Evolutionary conservation across 2,113 vertebrate species (phyloP), one percentile per base, ranked within the genome.

Genomic region (Sarotherodon lohbergeri): DNA sequence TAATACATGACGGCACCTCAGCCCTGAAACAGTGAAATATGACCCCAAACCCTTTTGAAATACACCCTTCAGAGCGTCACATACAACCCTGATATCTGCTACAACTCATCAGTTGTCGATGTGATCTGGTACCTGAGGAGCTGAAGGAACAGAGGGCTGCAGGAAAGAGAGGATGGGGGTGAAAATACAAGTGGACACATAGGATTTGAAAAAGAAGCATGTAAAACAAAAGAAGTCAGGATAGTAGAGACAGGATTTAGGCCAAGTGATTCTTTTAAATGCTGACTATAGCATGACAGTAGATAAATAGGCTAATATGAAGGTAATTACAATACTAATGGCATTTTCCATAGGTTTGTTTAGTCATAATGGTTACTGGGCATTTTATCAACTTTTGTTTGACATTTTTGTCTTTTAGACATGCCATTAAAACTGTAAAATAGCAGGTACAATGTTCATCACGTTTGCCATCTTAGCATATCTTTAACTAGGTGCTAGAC

Each of bases 21-120:
- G 91, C 94, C 95, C 97, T 96, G 97, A 97, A 97, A 96, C 96
- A 83, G 96, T 98, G 97, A 98, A 98, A 97, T 98, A 97, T 97
- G 97, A 98, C 97, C 97, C 94, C 94, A 94, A 94, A 96, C 96
- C 66, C 85, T 54, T 86, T 85, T 90, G 80, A 94, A 97, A 97
- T 97, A 97, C 96, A 94, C 93, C 95, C 87, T 88, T 95, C 95
- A 93, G 97, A 96, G 95, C 95, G 91, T 96, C 96, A 92, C 96
- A 95, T 92, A 95, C 96, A 95, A 95, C 95, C 94, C 91, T 93
- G 96, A 95, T 97, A 97, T 96, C 96, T 97, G 96, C 96, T 96
- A 91, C 96, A 95, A 96, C 96, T 97, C 96, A 95, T 96, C 96
- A 94, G 94, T 93, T 56, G 59, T 90, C 83, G 29, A 97, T 86